Percentiles rank a stretch among this genome's conserved stretches.
These are phyloP conservation scores for Scomber japonicus DNA, from an alignment of 2,113 vertebrate species.

Conservation along the genomic window DNA sequence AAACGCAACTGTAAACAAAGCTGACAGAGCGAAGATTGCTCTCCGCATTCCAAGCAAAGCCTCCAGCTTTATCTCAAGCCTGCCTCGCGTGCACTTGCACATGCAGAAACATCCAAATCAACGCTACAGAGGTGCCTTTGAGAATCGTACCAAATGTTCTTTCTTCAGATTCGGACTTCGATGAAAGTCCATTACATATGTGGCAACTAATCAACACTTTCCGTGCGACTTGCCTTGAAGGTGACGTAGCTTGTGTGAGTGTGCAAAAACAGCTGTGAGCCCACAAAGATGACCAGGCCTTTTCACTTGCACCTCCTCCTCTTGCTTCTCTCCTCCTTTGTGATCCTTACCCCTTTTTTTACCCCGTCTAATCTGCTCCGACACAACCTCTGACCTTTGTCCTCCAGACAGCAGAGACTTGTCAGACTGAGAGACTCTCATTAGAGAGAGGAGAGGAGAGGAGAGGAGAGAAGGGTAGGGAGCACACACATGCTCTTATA, in stretches of 20 bases:
- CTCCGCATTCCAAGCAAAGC: constrained; percentile 41
- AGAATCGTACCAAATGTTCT: not conserved
- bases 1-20: constrained; percentile 61
- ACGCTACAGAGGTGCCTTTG: not conserved
- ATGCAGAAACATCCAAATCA: constrained; percentile 1
- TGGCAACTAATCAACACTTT: not conserved
- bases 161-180: not conserved
- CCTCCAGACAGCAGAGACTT: constrained; percentile 41
- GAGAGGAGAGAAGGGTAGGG: constrained; percentile 2
- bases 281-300: constrained; percentile 17
- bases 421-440: constrained; percentile 42
- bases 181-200: not conserved
- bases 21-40: constrained; percentile 45
- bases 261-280: constrained; percentile 2
- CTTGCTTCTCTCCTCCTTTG: not conserved
- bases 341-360: constrained; percentile 38
- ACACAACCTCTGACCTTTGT: constrained; percentile 55
- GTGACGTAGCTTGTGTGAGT: not conserved
- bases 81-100: not conserved
- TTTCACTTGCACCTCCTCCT: constrained; percentile 16
- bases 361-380: constrained; percentile 55
- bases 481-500: not conserved
- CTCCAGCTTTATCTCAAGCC: constrained; percentile 42
- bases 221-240: constrained; percentile 5
- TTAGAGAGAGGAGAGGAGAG: constrained; percentile 33